A percentile compares a stretch with the other conserved stretches of the same genome.
phyloP scores from a whole-genome alignment of 2,113 vertebrate species.

The Beaufortia kweichowensis region DNA sequence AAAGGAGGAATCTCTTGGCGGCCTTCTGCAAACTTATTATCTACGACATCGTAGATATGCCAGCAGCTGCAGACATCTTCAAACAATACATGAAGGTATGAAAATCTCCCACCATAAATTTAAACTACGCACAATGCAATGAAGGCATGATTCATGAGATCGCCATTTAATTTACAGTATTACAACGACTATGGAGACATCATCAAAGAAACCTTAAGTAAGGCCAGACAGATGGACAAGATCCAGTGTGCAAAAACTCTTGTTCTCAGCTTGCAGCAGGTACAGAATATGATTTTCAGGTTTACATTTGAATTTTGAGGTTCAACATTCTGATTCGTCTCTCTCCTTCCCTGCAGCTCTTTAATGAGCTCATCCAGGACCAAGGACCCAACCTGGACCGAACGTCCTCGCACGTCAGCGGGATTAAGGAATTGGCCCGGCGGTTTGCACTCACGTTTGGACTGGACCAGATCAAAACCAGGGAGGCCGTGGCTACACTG shows the following conservation, averaged over 20 bases:
- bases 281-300: conserved; percentile 60
- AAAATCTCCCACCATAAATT: background rate
- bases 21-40: conserved; percentile 99
- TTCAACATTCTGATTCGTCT: background rate
- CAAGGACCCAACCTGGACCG: conserved; percentile 97
- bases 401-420: conserved; percentile 95
- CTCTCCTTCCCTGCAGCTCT: conserved; percentile 76
- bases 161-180: conserved; percentile 75
- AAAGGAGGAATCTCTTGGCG: conserved; percentile 95
- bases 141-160: background rate
- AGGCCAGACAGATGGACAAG: conserved; percentile 98
- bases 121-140: background rate
- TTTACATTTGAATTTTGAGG: too few relatives aligned
- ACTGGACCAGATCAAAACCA: conserved; percentile 97
- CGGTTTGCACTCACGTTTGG: conserved; percentile 97
- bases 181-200: conserved; percentile 99
- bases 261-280: conserved; percentile 99
- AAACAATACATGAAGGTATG: conserved; percentile 99
- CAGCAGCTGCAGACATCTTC: conserved; percentile 97
- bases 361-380: conserved; percentile 96
- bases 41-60: conserved; percentile 98
- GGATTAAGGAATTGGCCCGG: conserved; percentile 96
- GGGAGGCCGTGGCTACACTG: conserved; percentile 95
- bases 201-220: conserved; percentile 98
- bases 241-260: conserved; percentile 99